Conservation (phyloP, 1,140 invertebrate species). For the Pseudomyrmex sp. region DNA sequence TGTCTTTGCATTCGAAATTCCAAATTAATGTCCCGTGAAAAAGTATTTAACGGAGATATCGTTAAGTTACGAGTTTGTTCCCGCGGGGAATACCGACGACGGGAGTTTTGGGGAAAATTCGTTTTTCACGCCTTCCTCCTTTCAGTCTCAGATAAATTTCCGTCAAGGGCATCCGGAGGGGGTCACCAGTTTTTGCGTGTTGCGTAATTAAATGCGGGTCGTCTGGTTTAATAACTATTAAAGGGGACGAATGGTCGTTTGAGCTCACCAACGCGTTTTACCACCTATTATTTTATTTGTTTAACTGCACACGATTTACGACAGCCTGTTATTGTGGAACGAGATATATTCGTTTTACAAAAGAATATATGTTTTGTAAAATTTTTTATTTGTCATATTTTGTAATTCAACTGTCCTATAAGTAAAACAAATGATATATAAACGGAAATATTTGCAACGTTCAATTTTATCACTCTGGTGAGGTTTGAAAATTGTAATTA, state of each 20-base stretch:
- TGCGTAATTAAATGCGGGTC: slow-evolving; percentile 62
- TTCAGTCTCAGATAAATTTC: slow-evolving; percentile 66
- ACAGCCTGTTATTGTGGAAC: background rate
- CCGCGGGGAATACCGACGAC: slow-evolving; percentile 42
- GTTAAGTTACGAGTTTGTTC: slow-evolving; percentile 54
- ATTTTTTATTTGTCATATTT: no score
- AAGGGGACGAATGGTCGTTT: slow-evolving; percentile 29
- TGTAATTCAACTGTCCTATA: no score
- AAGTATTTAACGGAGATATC: slow-evolving; percentile 65
- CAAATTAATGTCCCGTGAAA: slow-evolving; percentile 63
- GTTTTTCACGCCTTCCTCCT: slow-evolving; percentile 61
- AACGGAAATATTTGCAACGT: background rate
- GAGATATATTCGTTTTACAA: slow-evolving; percentile 7
- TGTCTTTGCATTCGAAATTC: background rate
- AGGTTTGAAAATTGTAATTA: background rate
- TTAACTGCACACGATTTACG: slow-evolving; percentile 19
- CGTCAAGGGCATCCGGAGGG: slow-evolving; percentile 56
- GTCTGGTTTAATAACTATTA: slow-evolving; percentile 43
- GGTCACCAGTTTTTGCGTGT: slow-evolving; percentile 61
- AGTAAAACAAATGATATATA: no score
- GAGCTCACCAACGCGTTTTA: background rate
- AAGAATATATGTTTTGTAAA: no score
- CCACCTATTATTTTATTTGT: background rate
- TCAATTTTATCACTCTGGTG: background rate
- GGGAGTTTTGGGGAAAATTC: slow-evolving; percentile 46